These are phyloP conservation scores for Manduca sexta DNA, from an alignment of 1,140 invertebrate genomes.

Conservation along the genomic window DNA sequence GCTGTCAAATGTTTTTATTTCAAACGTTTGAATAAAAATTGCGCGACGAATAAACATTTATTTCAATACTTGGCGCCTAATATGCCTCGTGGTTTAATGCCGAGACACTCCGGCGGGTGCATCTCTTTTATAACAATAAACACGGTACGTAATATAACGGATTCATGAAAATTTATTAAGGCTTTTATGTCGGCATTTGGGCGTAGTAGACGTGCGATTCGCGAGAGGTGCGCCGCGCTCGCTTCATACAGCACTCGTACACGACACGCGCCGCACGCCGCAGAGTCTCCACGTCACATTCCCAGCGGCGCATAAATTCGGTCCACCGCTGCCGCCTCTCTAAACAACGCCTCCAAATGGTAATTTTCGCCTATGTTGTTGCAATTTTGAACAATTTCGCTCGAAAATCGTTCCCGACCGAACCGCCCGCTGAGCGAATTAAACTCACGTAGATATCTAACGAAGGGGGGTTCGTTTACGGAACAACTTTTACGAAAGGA, in stretches of 20 bases:
- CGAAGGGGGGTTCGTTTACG: conserved; percentile 68
- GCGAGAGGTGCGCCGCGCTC: conserved; percentile 7
- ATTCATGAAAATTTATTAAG: conserved; percentile 7
- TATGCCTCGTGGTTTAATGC: not conserved
- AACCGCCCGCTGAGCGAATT: conserved; percentile 54
- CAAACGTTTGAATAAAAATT: not conserved
- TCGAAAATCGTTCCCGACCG: conserved; percentile 48
- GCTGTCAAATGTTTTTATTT: not conserved
- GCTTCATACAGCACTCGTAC: conserved; percentile 3
- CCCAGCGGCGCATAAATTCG: conserved; percentile 50
- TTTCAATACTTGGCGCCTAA: not conserved
- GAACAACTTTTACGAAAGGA: conserved; percentile 69
- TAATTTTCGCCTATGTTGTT: conserved; percentile 67
- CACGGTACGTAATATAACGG: conserved; percentile 4
- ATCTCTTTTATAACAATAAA: not conserved
- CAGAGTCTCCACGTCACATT: conserved; percentile 44
- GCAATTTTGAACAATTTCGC: conserved; percentile 68
- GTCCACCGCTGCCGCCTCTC: conserved; percentile 24
- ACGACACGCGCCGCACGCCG: conserved; percentile 15
- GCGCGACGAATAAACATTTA: not conserved
- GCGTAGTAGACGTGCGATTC: not conserved
- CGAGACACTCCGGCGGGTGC: too few relatives aligned
- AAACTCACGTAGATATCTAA: conserved; percentile 72
- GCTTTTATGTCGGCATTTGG: conserved; percentile 10
- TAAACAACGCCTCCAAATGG: conserved; percentile 60